Evolutionary conservation across 2,113 vertebrate genomes (phyloP), one percentile per base, ranked within the genome.

Genomic region (Pampusana beccarii): DNA sequence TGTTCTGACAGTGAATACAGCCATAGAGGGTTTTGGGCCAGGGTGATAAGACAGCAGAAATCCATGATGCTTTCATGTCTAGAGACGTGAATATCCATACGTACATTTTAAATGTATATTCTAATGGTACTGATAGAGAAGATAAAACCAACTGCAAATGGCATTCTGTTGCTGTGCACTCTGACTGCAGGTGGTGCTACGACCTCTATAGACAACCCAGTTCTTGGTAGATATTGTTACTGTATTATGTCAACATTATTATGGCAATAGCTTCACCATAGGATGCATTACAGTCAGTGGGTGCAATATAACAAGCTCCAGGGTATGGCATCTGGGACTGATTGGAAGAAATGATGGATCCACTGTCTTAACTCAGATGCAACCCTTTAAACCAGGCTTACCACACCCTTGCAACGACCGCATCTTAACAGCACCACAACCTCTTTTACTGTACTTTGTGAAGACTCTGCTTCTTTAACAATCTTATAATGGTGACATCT

Each of bases 21-120:
- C 8, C 2, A 0, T 16, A 38, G 10, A 28, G 5, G 6, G 6
- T n/a, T n/a, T 65, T n/a, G 29, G 19, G 33, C 42, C 56, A 54
- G 16, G 15, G 31, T n/a, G 56, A 13, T 2, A 48, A 16, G 11
- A 40, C 12, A 60, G 18, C 9, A 84, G 31, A 42, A 57, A 36
- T 8, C 26, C 15, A 11, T 25, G 17, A 24, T 13, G 14, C 2
- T 36, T 57, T 26, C 10, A 10, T 28, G 12, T 8, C 40, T 53
- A 17, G 16, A 61, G 25, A 33, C 4, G 16, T 26, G n/a, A 50
- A 48, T 79, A 54, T 28, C 19, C 40, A 11, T 16, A 26, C 10
- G 8, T 21, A 23, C 34, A n/a, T 73, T 64, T 51, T 46, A 74
- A 51, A 46, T 2, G 3, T 56, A 6, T 21, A 17, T 21, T 33